Percentiles rank a stretch among this genome's conserved stretches.
phyloP scores from a whole-genome alignment of 2,113 vertebrate species.

The Phrynocephalus versicolor region DNA sequence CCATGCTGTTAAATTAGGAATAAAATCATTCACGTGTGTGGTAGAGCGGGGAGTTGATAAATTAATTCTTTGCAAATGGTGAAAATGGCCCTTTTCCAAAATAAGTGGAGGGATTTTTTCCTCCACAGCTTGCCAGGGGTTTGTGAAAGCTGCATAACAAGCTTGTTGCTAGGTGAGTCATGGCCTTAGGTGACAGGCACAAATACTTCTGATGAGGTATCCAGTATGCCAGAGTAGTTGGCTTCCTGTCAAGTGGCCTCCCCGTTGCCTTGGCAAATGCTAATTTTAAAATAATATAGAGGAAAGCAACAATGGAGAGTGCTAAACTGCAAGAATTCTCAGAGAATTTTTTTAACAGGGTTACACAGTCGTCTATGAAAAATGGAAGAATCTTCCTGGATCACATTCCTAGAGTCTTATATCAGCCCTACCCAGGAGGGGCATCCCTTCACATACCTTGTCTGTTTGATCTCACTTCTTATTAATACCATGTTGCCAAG shows the following conservation, averaged over 20 bases:
- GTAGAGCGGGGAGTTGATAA: background rate
- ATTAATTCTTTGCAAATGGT: background rate
- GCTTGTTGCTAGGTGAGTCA: background rate
- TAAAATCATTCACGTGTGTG: background rate
- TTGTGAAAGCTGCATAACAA: background rate
- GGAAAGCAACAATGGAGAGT: background rate
- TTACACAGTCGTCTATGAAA: background rate
- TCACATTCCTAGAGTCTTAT: background rate
- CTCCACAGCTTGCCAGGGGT: background rate
- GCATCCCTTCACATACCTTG: too few species aligned
- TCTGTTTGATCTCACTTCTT: background rate
- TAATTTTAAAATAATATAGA: background rate
- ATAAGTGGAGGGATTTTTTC: background rate
- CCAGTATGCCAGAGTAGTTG: fast-evolving
- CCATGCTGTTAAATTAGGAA: background rate
- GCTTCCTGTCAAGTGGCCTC: background rate
- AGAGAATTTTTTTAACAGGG: fast-evolving
- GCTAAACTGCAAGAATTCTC: fast-evolving
- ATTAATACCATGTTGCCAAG: background rate
- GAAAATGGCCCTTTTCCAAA: background rate
- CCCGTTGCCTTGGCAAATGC: background rate
- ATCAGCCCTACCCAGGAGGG: too few species aligned
- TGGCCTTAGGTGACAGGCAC: background rate
- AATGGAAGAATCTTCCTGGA: background rate
- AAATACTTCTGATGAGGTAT: background rate